A percentile compares a stretch with the other conserved stretches of the same genome.
Conservation (phyloP, 2,113 vertebrate species). For the Daubentonia madagascariensis region DNA sequence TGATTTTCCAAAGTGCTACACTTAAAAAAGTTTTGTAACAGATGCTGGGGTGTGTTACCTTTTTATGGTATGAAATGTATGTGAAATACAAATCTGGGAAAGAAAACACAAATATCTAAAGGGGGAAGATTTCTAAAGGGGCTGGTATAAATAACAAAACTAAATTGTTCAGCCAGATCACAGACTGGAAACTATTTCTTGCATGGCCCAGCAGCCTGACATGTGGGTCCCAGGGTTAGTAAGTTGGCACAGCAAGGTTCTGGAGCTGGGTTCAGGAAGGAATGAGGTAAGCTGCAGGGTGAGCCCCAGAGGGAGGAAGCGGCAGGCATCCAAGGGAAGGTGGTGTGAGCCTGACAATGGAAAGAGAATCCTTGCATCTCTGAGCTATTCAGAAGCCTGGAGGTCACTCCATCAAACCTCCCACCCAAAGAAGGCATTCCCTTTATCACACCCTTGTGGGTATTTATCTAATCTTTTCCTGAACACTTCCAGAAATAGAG, state of each 20-base stretch:
- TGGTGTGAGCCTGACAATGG: neutral
- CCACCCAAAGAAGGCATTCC: neutral
- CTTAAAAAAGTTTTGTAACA: neutral
- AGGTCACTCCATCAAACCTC: neutral
- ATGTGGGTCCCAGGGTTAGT: neutral
- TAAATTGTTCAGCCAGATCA: neutral
- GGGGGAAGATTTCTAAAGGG: neutral
- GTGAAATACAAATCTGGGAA: slow-evolving; percentile 15
- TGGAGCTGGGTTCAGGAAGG: neutral
- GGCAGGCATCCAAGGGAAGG: neutral
- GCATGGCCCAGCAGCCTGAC: neutral
- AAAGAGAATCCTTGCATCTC: neutral
- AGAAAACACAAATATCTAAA: neutral
- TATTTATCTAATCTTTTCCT: neutral
- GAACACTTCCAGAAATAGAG: neutral
- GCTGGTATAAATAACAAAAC: neutral
- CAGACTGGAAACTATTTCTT: neutral
- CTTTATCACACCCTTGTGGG: neutral
- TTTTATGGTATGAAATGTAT: neutral
- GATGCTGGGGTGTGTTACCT: neutral
- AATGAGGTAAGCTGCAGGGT: neutral
- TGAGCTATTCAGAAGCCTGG: neutral
- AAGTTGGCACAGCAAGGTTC: neutral
- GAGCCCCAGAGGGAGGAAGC: slow-evolving; percentile 45
- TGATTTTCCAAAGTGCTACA: neutral